phyloP scores from a whole-genome alignment of 2,888 invertebrate species.

The Tenthredo notha region DNA sequence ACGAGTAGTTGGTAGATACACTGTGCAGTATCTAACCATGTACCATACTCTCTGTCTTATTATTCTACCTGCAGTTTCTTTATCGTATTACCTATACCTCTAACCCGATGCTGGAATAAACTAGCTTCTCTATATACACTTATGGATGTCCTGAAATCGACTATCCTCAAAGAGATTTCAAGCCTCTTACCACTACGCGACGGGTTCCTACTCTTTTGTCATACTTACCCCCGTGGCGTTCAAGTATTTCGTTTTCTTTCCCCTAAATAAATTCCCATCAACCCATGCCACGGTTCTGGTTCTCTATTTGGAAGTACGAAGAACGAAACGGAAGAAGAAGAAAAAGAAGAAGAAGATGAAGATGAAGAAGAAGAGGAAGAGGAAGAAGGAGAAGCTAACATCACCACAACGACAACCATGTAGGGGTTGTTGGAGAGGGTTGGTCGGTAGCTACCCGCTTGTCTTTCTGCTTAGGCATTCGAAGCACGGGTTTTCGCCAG shows the following conservation, averaged over 20 bases:
- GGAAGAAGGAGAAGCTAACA: constrained; percentile 34
- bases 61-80: not conserved
- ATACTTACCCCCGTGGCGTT: constrained; percentile 24
- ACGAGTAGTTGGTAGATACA: not conserved
- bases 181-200: not conserved
- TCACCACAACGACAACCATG: constrained; percentile 1
- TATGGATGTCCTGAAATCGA: not conserved
- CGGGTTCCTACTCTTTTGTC: constrained; percentile 36
- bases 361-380: constrained; percentile 43
- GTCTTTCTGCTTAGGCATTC: constrained; percentile 67
- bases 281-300: not conserved
- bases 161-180: not conserved
- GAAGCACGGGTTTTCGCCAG: constrained; percentile 75
- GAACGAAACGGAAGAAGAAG: constrained; percentile 45
- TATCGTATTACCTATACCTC: no score
- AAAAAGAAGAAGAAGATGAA: constrained; percentile 51
- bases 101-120: not conserved
- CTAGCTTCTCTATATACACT: not conserved
- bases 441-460: constrained; percentile 19
- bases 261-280: constrained; percentile 50
- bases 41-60: not conserved
- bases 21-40: not conserved
- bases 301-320: not conserved
- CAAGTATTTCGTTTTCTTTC: constrained; percentile 35
- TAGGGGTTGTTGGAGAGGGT: constrained; percentile 26